Conservation (phyloP, 2,888 invertebrate species). For the Lepidochitona cinerea region DNA sequence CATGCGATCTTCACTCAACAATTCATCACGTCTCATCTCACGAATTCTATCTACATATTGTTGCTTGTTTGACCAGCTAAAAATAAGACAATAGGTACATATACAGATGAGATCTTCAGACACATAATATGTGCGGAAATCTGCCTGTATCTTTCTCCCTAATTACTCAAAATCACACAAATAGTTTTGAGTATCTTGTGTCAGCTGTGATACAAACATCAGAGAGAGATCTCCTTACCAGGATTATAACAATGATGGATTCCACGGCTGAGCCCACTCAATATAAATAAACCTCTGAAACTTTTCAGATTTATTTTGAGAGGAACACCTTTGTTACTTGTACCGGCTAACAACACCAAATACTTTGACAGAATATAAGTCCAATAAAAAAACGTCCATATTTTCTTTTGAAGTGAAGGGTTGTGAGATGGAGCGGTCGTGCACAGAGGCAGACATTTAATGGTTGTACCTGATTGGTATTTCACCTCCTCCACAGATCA, state of each 20-base stretch:
- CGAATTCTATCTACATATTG: conserved; percentile 63
- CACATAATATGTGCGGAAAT: no score
- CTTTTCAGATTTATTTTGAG: no score
- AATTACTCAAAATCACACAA: no score
- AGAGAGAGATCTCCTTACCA: no score
- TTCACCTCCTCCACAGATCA: conserved; percentile 55
- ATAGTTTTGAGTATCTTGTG: no score
- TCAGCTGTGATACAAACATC: no score
- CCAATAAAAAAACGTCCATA: not conserved
- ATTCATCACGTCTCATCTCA: conserved; percentile 51
- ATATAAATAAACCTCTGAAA: no score
- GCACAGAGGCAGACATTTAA: not conserved
- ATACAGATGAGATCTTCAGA: not conserved
- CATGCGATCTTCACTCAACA: conserved; percentile 50
- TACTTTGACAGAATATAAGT: not conserved
- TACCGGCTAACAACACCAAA: not conserved
- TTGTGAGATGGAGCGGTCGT: no score
- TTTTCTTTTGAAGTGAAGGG: not conserved
- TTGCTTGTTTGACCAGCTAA: conserved; percentile 65
- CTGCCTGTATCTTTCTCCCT: no score
- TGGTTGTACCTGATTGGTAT: conserved; percentile 55
- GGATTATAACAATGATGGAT: no score
- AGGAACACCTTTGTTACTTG: no score
- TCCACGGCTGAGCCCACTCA: no score
- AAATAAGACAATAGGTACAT: conserved; percentile 20